Conservation (phyloP, 2,113 vertebrate species). For the Otis tarda region DNA sequence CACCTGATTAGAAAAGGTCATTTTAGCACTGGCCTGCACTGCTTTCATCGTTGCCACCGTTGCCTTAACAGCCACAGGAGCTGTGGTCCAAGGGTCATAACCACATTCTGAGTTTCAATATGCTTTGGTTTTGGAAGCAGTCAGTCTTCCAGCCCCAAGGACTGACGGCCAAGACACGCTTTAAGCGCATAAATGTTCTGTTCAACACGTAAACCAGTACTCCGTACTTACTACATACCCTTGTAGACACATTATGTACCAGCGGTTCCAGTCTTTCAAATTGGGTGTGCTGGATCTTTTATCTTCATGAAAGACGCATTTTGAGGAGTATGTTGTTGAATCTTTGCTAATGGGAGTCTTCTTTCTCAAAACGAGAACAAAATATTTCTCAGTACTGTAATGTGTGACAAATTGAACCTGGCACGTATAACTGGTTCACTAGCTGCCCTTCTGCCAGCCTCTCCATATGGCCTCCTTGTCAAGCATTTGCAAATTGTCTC, state of each 20-base stretch:
- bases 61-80: neutral
- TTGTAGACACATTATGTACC: neutral
- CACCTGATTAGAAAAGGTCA: neutral
- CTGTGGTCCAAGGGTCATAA: neutral
- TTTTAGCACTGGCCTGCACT: neutral
- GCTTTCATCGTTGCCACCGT: neutral
- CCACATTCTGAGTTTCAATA: rapidly evolving
- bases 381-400: conserved; percentile 5
- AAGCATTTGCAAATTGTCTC: conserved; percentile 24
- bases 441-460: conserved; percentile 64
- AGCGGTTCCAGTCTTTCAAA: neutral
- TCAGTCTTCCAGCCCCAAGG: neutral
- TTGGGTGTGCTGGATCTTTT: neutral
- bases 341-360: neutral
- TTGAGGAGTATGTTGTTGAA: neutral
- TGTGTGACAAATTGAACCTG: conserved; percentile 59
- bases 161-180: neutral
- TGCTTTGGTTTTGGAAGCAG: neutral
- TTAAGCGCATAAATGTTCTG: neutral
- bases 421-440: conserved; percentile 65
- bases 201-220: rapidly evolving
- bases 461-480: conserved; percentile 53
- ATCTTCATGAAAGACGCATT: neutral
- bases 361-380: neutral
- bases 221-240: neutral